Evolutionary conservation across 2,797 vertebrate species (phyloP), one percentile per base, ranked within the genome.

Genomic region (Lacerta viridis): DNA sequence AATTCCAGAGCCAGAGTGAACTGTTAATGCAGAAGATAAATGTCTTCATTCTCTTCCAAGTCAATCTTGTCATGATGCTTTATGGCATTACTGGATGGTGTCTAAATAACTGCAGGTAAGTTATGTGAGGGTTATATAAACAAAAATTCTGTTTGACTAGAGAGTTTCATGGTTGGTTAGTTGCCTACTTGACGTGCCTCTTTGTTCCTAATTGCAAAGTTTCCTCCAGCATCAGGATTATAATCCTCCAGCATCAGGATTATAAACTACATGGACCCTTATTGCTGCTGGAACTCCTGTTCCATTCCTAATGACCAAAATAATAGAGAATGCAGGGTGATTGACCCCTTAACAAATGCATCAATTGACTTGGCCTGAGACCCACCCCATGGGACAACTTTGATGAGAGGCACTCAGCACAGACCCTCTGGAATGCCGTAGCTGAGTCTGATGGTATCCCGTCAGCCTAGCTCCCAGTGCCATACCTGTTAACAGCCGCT

Each of bases 11-110:
- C 27, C n/a, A 80, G 55, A 87, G 27, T 20, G 39, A 78, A 88
- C n/a, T 13, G 41, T 20, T 78, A 84, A 82, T 87, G 39, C 39
- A 87, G 33, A 46, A 13, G 46, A 88, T 61, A 72, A 61, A 72
- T 78, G 7, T 10, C 29, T 84, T 71, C 46, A 79, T 11, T n/a
- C 25, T 18, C 5, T 0, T 4, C 83, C 36, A 68, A 0, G 1
- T 0, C 0, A 68, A 36, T 0, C 39, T 25, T 0, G 36, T 0
- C 0, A 23, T 3, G 61, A 50, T 2, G 8, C 36, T 55, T 17
- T 33, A 27, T 15, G 3, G 8, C 15, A 41, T 76, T 41, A 66
- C 23, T 59, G 43, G 23, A 72, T 83, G 61, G 61, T 46, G 43
- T 69, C 27, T n/a, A 36, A 39, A 13, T 85, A 1, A 0, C 0